Base-by-base conservation (phyloP, 2,797 vertebrate genomes). In the Simalia tracyae region DNA sequence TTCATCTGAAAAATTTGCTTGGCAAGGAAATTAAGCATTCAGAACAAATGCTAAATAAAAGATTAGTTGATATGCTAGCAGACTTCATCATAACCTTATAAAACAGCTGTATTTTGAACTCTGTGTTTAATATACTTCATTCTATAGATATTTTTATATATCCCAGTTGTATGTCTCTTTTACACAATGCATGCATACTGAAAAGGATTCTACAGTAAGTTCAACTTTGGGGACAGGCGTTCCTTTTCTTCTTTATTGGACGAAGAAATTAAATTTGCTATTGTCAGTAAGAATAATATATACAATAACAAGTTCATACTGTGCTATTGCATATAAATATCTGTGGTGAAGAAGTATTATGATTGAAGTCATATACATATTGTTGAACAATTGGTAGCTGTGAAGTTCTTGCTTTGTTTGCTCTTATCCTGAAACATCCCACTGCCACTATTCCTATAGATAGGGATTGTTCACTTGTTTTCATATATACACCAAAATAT, bases 1-100 rank as follows among this genome's bases (percentile, higher is more conserved):
- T 96, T 96, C 96, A 95, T 97, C 97, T 97, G 96, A 95, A 96
- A 95, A 95, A 93, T 97, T 97, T 96, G 94, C 95, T 97, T 97
- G 97, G 96, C 96, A 96, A 93, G 92, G 93, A 94, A 93, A 93
- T 95, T 15, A 92, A 94, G 89, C 61, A 4, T 93, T 95, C 93
- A 93, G 94, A 96, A 95, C 94, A 94, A 95, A 60, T 93, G 86
- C 68, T 76, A 22, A 97, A 92, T 3, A 96, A 94, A 94, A 96
- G 94, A 96, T 95, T 96, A 94, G 93, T 95, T 96, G 95, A 96
- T 87, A 90, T 94, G 91, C 93, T 93, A 91, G 93, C 93, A 93
- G 88, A 19, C 92, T 95, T 94, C 95, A 96, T 96, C 94, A 6
- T 68, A 91, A 91, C 36, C 95, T 96, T 94, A 57, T 95, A 92